Base-by-base conservation (phyloP, 2,797 vertebrate species). In the Taenioides sp. region DNA sequence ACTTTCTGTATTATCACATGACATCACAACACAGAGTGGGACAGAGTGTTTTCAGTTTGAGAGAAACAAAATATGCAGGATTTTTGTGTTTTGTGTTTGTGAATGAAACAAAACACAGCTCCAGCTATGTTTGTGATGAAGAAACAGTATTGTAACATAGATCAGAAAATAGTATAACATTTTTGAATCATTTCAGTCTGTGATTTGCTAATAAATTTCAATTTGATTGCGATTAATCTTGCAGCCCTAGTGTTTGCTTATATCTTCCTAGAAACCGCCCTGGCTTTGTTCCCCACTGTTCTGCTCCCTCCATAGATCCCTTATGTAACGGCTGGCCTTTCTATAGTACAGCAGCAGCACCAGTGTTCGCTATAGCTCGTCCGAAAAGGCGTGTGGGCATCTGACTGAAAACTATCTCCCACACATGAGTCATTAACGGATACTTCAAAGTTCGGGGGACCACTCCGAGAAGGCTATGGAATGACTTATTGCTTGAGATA, bases 301-400 rank as follows among this genome's bases (percentile, higher is more conserved):
- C 82, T 73, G 82, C 68, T 86, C 74, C 71, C 79, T 31, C 69
- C 66, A 52, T 69, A 75, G 73, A 65, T 62, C 65, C 27, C 54
- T 84, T 80, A 84, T 79, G 80, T 76, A 79, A 84, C 64, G 40
- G 31, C 17, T 78, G 80, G 84, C 88, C 83, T 85, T 84, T 74
- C 72, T 64, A 22, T 65, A 77, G 60, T 31, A n/a, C 60, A 37
- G 59, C 60, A 62, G 60, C 59, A 61, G 67, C 68, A 70, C 72
- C 55, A 27, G 55, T 22, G n/a, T 18, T 67, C 55, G 77, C 68
- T 83, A 77, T 52, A 70, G 18, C 66, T n/a, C 49, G 72, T 80
- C 76, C 76, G 74, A 27, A 71, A 78, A 71, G 64, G 69, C 27
- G 6, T 72, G 80, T 81, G 76, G 77, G 80, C 76, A 64, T 70